Evolutionary conservation across 2,888 invertebrate species (phyloP), one percentile per base, ranked within the genome.

Genomic region (Sarcophaga rosellei): DNA sequence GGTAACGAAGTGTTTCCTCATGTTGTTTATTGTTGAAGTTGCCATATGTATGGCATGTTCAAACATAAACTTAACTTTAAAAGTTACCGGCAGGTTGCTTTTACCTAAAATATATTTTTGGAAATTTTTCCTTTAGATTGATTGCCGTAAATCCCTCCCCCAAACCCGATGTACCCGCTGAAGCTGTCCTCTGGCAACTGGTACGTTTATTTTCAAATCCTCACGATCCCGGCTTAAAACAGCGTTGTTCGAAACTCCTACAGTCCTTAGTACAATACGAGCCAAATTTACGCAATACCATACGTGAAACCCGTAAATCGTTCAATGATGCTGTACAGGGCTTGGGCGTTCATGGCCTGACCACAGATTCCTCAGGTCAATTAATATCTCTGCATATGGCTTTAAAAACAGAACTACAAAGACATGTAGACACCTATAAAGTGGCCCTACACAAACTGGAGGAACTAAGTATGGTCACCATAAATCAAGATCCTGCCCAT

Each of bases 271-370:
- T 94, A 8, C 94, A 94, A 86, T 96, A 95, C 91, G 95, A 95
- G 77, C 96, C 96, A 0, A 95, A 94, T 73, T 92, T 95, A n/a
- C 95, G 96, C 82, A 95, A 95, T 79, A 94, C 95, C 0, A 93
- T 98, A 20, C 94, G 95, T 47, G 94, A 95, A 20, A 94, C 96
- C 76, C 95, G 96, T 87, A 94, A 96, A 89, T 95, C 96, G 84
- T 93, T 98, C 61, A 97, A 98, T 92, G 95, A 96, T 89, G 97
- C 98, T 21, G 96, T 98, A 4, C 97, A 98, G 93, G 98, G 97
- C 4, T 87, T 98, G 85, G 98, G 96, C 11, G 96, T 97, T 72
- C 98, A 98, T 90, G 98, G 98, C 0, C 94, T 98, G 88, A 96
- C 96, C 10, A 95, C 96, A 1, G 96, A 95, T 90, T 92, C 94